These are phyloP conservation scores for Cryptosula pallasiana DNA, from an alignment of 2,888 invertebrate genomes.

Conservation along the genomic window DNA sequence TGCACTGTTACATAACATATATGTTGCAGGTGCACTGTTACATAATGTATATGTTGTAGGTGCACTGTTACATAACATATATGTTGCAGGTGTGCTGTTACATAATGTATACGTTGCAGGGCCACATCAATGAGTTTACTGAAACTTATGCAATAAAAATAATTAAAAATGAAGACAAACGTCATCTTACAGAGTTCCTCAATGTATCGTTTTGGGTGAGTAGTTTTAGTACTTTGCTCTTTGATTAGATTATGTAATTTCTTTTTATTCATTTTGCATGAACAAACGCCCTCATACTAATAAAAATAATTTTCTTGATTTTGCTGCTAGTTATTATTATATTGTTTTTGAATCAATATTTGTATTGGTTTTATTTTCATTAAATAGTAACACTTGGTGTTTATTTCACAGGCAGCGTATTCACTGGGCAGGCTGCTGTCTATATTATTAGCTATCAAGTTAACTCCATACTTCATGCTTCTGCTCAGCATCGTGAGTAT, in stretches of 20 bases:
- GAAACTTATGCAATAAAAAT: slow-evolving; percentile 25
- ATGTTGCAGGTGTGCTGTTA: neutral
- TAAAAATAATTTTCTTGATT: too few relatives aligned
- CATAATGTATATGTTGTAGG: too few relatives aligned
- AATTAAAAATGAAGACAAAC: slow-evolving; percentile 18
- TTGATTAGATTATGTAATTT: too few relatives aligned
- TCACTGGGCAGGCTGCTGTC: slow-evolving; percentile 54
- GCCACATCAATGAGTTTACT: neutral
- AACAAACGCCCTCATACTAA: too few relatives aligned
- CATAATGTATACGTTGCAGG: neutral
- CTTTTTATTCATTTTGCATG: too few relatives aligned
- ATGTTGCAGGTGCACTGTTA: too few relatives aligned
- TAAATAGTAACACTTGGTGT: too few relatives aligned
- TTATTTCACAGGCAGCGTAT: slow-evolving; percentile 51
- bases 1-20: too few relatives aligned
- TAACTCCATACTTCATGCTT: slow-evolving; percentile 55
- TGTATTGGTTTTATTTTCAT: too few relatives aligned
- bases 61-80: too few relatives aligned
- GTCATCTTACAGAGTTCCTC: slow-evolving; percentile 22
- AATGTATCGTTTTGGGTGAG: slow-evolving; percentile 25
- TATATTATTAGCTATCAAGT: slow-evolving; percentile 51
- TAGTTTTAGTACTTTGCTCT: too few relatives aligned
- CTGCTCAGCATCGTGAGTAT: slow-evolving; percentile 55
- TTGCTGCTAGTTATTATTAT: too few relatives aligned
- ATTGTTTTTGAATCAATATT: neutral